These are phyloP conservation scores for Hypotaenidia okinawae DNA, from an alignment of 2,797 vertebrate genomes.

Conservation along the genomic window DNA sequence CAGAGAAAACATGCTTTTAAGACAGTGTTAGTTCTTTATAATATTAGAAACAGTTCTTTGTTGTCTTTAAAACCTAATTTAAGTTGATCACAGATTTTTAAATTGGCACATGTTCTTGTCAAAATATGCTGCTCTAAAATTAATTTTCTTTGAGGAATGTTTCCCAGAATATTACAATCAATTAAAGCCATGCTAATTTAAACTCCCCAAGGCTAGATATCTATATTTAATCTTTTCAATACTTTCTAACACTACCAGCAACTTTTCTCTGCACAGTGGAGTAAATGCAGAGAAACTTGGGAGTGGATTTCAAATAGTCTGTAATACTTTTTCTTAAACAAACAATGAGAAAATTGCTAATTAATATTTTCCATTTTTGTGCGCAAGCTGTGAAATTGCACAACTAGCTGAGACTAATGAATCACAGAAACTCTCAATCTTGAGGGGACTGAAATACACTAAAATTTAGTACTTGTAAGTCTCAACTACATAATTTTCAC, in stretches of 20 bases:
- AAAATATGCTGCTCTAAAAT: constrained; percentile 61
- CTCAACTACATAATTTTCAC: constrained; percentile 11
- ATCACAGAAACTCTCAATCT: constrained; percentile 7
- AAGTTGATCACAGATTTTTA: constrained; percentile 53
- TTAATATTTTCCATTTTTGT: constrained; percentile 72
- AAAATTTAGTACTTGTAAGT: constrained; percentile 6
- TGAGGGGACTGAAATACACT: not conserved
- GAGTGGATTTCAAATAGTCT: constrained; percentile 51
- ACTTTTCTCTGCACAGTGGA: constrained; percentile 23
- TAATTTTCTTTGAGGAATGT: constrained; percentile 63
- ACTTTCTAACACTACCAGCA: constrained; percentile 36
- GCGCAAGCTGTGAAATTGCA: constrained; percentile 67
- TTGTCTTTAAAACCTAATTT: constrained; percentile 37
- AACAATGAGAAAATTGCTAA: constrained; percentile 71
- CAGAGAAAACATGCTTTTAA: constrained; percentile 12
- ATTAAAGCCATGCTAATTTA: constrained; percentile 68
- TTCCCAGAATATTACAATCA: constrained; percentile 69
- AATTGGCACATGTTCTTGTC: constrained; percentile 52
- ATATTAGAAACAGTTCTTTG: not conserved
- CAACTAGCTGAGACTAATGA: constrained; percentile 51
- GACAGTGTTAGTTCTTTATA: not conserved
- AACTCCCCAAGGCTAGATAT: constrained; percentile 45
- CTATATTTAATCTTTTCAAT: constrained; percentile 62
- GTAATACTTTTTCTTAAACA: constrained; percentile 53
- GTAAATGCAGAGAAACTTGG: constrained; percentile 32